These are phyloP conservation scores for Alentia gelatinosa DNA, from an alignment of 2,888 invertebrate species.

Conservation along the genomic window DNA sequence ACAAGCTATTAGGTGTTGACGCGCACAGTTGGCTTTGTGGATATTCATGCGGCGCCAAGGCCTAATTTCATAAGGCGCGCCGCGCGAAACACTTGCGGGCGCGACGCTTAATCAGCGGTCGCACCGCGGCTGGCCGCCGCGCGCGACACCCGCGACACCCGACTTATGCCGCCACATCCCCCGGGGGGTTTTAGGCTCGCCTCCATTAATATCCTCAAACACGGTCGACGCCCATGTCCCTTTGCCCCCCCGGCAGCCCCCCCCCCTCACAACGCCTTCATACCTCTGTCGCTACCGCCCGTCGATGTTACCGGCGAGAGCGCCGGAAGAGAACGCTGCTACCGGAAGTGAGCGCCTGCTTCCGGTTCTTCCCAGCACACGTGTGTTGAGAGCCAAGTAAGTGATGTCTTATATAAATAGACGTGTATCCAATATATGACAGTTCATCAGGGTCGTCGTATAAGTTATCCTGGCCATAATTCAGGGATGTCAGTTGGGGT, in stretches of 20 bases:
- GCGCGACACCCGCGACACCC: background rate
- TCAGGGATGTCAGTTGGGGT: too few relatives aligned
- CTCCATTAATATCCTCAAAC: slow-evolving; percentile 19
- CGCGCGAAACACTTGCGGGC: slow-evolving; percentile 25
- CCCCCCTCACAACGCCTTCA: background rate
- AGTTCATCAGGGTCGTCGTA: too few relatives aligned
- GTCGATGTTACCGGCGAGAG: background rate
- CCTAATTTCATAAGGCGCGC: slow-evolving; percentile 26
- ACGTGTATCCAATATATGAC: too few relatives aligned
- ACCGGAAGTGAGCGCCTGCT: background rate
- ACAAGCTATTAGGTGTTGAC: background rate
- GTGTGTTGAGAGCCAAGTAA: background rate
- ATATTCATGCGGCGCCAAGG: background rate
- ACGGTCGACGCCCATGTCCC: background rate
- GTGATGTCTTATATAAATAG: too few relatives aligned
- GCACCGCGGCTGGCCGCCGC: background rate
- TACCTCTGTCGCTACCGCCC: too few relatives aligned
- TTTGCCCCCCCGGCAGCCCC: background rate
- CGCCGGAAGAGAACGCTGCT: background rate
- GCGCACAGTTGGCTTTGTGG: slow-evolving; percentile 12
- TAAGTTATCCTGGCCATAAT: too few relatives aligned
- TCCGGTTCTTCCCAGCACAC: background rate
- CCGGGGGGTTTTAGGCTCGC: background rate
- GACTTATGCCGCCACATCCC: slow-evolving; percentile 15
- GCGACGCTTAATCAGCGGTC: background rate